Evolutionary conservation across 2,113 vertebrate genomes (phyloP), one percentile per base, ranked within the genome.

Genomic region (Hystrix cristata): DNA sequence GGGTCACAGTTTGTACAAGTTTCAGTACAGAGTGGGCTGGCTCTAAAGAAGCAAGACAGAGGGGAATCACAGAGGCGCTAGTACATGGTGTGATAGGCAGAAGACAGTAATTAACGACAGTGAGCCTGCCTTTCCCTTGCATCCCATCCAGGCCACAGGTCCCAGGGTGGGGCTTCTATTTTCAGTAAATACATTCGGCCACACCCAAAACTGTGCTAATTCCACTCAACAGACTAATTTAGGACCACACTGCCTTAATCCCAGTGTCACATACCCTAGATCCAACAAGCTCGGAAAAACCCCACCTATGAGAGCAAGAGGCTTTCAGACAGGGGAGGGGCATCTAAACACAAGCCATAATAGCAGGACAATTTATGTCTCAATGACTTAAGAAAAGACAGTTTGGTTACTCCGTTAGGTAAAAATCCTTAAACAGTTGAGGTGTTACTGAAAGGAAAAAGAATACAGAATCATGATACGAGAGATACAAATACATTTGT

Each of bases 71-170:
- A 25, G 34, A n/a, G 14, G 16, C n/a, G 67, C n/a, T 38, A 38
- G 16, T 10, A 16, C 34, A 38, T 19, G 18, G n/a, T 38, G 2
- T 71, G 15, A 7, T 3, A n/a, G 18, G 34, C 67, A 71, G 7
- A 71, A 38, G 7, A 2, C 18, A 18, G 13, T 2, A n/a, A n/a
- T 34, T 7, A 38, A 7, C 7, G 4, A 4, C 2, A 19, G 8
- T 71, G 16, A 71, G 31, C 7, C 67, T 38, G 7, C 34, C 67
- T 19, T 38, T 38, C 34, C 34, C 16, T 71, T 38, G 18, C 7
- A 38, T 62, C 34, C 67, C 7, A 38, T 18, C 14, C 67, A 69
- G 16, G 15, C 25, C 7, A n/a, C 34, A 71, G 38, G 38, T 38
- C 38, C 38, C 38, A 7, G 34, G 15, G 18, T 69, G 31, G 65